Conservation (phyloP, 2,113 vertebrate genomes). For the Tinamus guttatus region DNA sequence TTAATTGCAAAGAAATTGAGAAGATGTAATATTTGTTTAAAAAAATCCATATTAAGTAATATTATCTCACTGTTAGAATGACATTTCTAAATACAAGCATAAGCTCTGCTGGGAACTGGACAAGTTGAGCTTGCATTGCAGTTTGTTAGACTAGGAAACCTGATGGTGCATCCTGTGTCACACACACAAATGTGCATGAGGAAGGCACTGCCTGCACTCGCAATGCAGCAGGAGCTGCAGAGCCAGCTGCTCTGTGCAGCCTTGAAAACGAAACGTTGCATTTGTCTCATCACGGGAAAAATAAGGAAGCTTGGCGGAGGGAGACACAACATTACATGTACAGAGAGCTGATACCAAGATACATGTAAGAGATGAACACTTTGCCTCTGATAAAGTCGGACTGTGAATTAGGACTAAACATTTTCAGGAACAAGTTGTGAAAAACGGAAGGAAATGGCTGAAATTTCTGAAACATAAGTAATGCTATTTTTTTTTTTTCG, state of each 20-base stretch:
- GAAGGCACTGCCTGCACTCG: too few relatives aligned
- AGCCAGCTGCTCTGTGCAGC: background rate
- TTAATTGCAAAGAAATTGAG: background rate
- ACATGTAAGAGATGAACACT: background rate
- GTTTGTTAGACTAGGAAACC: background rate
- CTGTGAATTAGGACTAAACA: background rate
- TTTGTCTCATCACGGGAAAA: background rate
- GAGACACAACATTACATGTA: accelerated
- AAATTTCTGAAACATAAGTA: too few relatives aligned
- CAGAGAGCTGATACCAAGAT: background rate
- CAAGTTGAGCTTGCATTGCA: background rate
- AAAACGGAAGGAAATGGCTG: too few relatives aligned
- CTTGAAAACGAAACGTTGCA: background rate
- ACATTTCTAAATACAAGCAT: background rate
- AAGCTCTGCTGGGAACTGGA: background rate
- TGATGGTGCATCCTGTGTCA: too few relatives aligned
- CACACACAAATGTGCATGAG: too few relatives aligned
- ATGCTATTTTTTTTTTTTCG: too few relatives aligned
- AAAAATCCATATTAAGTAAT: background rate
- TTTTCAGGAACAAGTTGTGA: background rate
- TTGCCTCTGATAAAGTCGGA: background rate
- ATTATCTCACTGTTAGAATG: background rate
- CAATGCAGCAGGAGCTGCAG: background rate
- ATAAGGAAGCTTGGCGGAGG: background rate
- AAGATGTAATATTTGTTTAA: background rate